Evolutionary conservation across 1,140 invertebrate genomes (phyloP).

Genomic region (Bombus terrestris): DNA sequence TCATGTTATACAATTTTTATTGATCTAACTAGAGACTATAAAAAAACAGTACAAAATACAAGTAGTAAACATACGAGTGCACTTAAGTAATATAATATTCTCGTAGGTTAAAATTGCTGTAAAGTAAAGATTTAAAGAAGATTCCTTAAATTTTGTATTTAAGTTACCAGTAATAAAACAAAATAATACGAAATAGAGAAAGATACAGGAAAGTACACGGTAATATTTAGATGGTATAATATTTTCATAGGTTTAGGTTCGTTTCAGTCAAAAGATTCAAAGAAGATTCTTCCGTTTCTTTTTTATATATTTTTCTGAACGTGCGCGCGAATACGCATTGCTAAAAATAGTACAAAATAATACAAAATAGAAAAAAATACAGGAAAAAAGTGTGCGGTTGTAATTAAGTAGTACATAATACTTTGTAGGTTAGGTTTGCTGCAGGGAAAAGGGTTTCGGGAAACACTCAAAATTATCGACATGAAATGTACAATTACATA

Average conservation of each 20-base stretch:
- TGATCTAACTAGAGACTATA: background rate
- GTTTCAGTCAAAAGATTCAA: too few relatives aligned
- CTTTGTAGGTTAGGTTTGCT: background rate
- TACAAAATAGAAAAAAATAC: background rate
- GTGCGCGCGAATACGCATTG: too few relatives aligned
- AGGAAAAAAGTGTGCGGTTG: background rate
- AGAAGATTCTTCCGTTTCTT: too few relatives aligned
- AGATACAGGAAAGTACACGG: background rate
- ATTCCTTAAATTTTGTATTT: background rate
- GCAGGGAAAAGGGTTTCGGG: background rate
- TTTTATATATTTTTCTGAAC: too few relatives aligned
- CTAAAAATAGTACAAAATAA: background rate
- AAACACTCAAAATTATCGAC: background rate
- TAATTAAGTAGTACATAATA: background rate
- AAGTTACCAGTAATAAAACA: too few relatives aligned
- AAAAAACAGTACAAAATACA: background rate
- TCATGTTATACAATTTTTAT: background rate
- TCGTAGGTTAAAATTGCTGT: too few relatives aligned
- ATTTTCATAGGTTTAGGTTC: too few relatives aligned
- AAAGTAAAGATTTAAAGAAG: background rate
- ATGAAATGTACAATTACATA: background rate
- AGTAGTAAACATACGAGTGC: too few relatives aligned
- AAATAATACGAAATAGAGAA: background rate
- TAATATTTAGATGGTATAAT: too few relatives aligned
- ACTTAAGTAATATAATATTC: too few relatives aligned